These are phyloP conservation scores for Xylophagus ater DNA, from an alignment of 2,888 invertebrate species.

Conservation along the genomic window DNA sequence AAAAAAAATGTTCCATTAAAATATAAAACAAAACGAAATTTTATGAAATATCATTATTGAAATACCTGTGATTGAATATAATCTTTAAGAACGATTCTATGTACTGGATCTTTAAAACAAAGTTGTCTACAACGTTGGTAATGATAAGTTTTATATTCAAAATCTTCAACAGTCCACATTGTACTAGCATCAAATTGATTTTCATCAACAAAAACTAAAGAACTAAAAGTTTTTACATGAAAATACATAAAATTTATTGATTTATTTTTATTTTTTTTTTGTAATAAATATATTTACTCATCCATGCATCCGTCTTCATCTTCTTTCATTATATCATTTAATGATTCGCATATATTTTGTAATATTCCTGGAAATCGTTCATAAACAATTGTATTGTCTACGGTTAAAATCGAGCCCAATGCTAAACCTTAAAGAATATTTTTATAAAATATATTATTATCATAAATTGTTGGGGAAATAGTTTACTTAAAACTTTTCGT, in stretches of 20 bases:
- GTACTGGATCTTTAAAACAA: constrained; percentile 65
- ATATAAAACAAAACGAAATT: constrained; percentile 3
- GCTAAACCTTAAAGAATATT: constrained; percentile 39
- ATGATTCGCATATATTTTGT: constrained; percentile 59
- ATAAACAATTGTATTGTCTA: constrained; percentile 55
- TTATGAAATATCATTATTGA: too few species aligned
- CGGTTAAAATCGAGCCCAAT: constrained; percentile 56
- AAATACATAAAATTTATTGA: too few species aligned
- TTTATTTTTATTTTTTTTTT: neutral
- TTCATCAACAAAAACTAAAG: constrained; percentile 38
- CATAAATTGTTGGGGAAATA: constrained; percentile 34
- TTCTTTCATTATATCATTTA: constrained; percentile 67
- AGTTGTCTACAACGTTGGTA: constrained; percentile 55
- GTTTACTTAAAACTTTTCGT: constrained; percentile 67
- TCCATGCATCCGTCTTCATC: constrained; percentile 56
- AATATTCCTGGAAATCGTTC: constrained; percentile 63
- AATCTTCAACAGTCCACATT: constrained; percentile 39
- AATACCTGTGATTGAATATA: constrained; percentile 62
- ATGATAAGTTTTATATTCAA: constrained; percentile 55
- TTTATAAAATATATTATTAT: constrained; percentile 12
- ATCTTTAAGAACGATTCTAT: constrained; percentile 61
- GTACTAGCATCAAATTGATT: constrained; percentile 31
- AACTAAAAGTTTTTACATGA: too few species aligned
- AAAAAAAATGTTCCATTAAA: constrained; percentile 14
- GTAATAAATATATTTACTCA: constrained; percentile 38